Evolutionary conservation across 2,113 vertebrate genomes (phyloP).

Genomic region (Rhinogobius similis): DNA sequence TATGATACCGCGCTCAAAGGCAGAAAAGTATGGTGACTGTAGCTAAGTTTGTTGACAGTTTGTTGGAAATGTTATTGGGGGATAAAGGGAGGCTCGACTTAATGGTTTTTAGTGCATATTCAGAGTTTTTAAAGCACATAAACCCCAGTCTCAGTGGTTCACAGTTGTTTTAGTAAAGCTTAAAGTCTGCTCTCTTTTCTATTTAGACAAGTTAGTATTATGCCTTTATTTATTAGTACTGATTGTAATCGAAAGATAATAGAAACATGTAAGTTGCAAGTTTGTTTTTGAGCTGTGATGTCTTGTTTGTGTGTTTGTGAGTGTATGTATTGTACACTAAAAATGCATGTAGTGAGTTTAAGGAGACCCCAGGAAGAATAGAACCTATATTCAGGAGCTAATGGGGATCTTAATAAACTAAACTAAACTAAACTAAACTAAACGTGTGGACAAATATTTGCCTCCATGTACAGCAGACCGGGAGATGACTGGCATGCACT

Average conservation of each 20-base stretch:
- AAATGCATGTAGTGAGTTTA: no score
- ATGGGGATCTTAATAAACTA: no score
- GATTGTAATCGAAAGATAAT: no score
- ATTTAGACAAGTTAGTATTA: background rate
- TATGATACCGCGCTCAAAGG: constrained; percentile 46
- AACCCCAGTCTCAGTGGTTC: background rate
- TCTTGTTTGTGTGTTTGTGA: no score
- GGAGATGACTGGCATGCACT: background rate
- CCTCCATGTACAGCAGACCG: background rate
- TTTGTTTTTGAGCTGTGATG: no score
- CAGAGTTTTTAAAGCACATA: background rate
- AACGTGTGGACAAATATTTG: background rate
- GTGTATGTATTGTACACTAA: no score
- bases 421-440: no score
- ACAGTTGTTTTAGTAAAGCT: background rate
- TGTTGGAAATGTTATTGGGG: constrained; percentile 47
- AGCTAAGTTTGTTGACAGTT: constrained; percentile 60
- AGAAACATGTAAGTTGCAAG: no score
- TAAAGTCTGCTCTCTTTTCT: background rate
- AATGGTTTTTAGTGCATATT: constrained; percentile 27
- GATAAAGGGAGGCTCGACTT: constrained; percentile 22
- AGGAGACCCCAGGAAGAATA: no score
- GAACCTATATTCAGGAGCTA: no score
- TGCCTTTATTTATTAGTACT: no score
- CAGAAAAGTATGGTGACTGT: constrained; percentile 30